Conservation (phyloP, 2,797 vertebrate genomes). For the Syngnathus acus region DNA sequence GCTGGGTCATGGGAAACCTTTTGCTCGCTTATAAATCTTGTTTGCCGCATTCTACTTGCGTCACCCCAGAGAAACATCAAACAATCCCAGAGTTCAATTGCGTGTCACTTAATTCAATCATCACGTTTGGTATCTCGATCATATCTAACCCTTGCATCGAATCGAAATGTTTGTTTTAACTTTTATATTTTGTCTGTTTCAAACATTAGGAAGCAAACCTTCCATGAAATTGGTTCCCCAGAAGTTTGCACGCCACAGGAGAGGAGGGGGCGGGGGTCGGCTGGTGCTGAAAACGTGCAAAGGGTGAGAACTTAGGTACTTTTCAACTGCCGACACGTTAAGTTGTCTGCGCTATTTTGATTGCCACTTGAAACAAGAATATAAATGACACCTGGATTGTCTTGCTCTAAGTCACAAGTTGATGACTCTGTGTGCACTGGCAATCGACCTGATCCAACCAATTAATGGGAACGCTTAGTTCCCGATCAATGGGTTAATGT, state of each 20-base stretch:
- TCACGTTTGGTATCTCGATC: no score
- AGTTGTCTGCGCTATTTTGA: no score
- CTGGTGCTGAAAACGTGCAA: no score
- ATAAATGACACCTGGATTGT: neutral
- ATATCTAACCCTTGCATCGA: neutral
- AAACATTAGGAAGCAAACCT: neutral
- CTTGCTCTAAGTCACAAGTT: neutral
- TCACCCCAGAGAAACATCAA: no score
- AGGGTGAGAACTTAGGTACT: no score
- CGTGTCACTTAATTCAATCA: neutral
- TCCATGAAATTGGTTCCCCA: neutral
- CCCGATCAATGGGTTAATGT: slow-evolving; percentile 55
- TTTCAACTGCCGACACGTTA: no score
- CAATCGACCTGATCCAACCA: slow-evolving; percentile 65
- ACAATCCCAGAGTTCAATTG: no score
- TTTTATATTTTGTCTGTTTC: neutral
- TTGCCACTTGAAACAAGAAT: neutral
- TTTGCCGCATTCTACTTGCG: no score
- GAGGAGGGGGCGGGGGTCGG: neutral
- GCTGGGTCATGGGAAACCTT: neutral
- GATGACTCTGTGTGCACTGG: slow-evolving; percentile 43
- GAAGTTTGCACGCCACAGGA: neutral
- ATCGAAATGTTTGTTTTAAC: neutral
- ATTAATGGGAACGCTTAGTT: slow-evolving; percentile 68
- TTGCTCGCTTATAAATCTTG: no score